Conservation (phyloP, 2,113 vertebrate species). For the Mormyrus iriodes region DNA sequence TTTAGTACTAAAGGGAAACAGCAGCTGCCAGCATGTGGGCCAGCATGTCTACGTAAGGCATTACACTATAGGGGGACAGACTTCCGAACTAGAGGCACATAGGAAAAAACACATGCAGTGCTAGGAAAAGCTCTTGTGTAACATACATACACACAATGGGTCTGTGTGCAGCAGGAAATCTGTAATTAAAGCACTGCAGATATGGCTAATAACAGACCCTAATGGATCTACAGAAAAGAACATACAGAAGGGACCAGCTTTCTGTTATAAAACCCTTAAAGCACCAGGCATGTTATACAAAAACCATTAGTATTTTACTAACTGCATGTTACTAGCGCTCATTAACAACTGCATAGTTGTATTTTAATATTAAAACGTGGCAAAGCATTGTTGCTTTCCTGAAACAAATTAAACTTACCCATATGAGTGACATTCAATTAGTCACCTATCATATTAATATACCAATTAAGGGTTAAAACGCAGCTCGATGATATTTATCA, state of each 20-base stretch:
- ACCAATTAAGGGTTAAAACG: not conserved
- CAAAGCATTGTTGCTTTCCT: not conserved
- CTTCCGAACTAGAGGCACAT: not conserved
- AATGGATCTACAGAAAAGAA: not conserved
- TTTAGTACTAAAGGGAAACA: not conserved
- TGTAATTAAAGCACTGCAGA: not conserved
- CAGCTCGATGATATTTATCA: not conserved
- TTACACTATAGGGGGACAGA: not conserved
- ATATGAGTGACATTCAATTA: not conserved
- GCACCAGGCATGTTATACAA: not conserved
- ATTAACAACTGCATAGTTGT: not conserved
- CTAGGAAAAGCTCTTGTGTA: not conserved
- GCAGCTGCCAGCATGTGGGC: not conserved
- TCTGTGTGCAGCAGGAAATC: not conserved
- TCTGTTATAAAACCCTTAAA: not conserved
- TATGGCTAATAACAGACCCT: not conserved
- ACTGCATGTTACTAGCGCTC: not conserved
- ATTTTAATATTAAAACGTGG: not conserved
- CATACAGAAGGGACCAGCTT: not conserved
- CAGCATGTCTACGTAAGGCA: not conserved
- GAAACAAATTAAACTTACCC: not conserved
- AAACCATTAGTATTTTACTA: not conserved
- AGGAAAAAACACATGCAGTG: not conserved
- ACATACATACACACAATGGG: not conserved
- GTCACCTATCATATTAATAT: not conserved